Conservation (phyloP, 2,797 vertebrate species). For the Moxostoma hubbsi region DNA sequence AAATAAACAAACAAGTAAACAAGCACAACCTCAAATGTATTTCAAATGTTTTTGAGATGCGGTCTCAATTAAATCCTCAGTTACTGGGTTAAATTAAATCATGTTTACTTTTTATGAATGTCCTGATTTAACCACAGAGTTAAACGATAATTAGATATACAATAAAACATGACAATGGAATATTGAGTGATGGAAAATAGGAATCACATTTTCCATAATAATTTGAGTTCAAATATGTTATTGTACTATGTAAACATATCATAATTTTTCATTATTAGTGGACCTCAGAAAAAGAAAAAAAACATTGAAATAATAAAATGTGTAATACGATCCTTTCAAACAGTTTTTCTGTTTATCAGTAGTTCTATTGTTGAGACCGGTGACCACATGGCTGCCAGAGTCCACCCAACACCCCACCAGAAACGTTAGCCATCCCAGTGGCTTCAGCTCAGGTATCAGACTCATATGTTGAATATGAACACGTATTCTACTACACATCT, state of each 20-base stretch:
- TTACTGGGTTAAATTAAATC: no score
- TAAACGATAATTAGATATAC: no score
- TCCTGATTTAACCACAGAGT: no score
- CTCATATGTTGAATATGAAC: constrained; percentile 21
- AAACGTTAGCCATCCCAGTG: constrained; percentile 23
- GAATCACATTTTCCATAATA: no score
- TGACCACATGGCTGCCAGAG: constrained; percentile 10
- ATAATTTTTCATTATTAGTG: background rate
- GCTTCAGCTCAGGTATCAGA: constrained; percentile 33
- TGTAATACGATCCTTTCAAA: background rate
- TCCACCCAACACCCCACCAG: constrained; percentile 26
- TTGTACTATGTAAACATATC: no score
- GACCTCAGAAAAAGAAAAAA: background rate
- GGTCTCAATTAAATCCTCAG: no score
- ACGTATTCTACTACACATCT: background rate
- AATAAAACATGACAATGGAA: no score
- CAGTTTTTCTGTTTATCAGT: background rate
- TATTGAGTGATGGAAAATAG: no score
- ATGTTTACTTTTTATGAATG: no score
- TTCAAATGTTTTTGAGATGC: background rate
- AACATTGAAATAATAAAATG: background rate
- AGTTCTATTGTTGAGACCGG: background rate
- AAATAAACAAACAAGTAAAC: background rate
- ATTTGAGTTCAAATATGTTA: no score
- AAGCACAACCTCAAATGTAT: background rate